Evolutionary conservation across 2,797 vertebrate genomes (phyloP), one percentile per base, ranked within the genome.

Genomic region (Echeneis naucrates): DNA sequence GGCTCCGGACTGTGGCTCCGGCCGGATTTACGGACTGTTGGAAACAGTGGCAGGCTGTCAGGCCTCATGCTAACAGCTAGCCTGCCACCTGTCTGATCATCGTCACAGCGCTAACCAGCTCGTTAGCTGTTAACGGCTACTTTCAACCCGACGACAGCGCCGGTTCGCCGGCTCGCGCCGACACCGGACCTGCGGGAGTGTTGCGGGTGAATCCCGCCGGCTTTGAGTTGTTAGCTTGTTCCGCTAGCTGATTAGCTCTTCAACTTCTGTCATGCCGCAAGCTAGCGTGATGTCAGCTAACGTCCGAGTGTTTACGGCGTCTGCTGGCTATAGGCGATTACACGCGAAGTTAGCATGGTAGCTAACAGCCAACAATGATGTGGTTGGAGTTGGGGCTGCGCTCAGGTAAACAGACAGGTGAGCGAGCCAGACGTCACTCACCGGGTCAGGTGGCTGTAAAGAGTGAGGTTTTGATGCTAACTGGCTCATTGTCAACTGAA

Each of bases 1-100:
- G 5, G 23, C 0, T 0, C 2, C 2, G 0, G 11, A 8, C 0
- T 2, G 16, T 7, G 1, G 1, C 9, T 2, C 44, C 1, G 3
- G 0, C 2, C 0, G 48, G 13, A 14, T 30, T 19, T 14, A 10
- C 17, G 27, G 2, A 2, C 5, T 13, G 35, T 24, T 19, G 8
- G 3, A 21, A 23, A 8, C 56, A 2, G 69, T 2, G 21, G 23
- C 12, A 7, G 14, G 35, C 33, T 35, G 38, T 17, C 58, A 63
- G 91, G 91, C 90, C 76, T 84, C 57, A 62, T 54, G 77, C 78
- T 91, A 90, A 42, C 72, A 24, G 78, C 68, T 86, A 93, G 90
- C 82, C 56, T 83, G 80, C 87, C 87, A 90, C 87, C 92, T 92
- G 90, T 90, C 88, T 84, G 91, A 88, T 81, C 85, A 52, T 37